Conservation (phyloP, 1,140 invertebrate species). For the Spodoptera litura region DNA sequence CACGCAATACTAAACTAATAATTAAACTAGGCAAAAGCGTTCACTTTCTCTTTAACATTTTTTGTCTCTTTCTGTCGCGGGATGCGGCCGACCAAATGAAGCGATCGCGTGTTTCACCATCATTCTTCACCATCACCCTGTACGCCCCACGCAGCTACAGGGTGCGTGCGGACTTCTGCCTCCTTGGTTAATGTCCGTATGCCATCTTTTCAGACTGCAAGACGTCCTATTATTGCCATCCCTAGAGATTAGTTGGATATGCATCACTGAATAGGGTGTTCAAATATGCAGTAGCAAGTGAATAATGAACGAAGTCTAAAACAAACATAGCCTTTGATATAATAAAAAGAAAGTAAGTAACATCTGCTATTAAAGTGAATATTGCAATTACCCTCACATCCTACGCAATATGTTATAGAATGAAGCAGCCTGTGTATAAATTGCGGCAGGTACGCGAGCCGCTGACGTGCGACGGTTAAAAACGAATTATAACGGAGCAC, state of each 20-base stretch:
- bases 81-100: slow-evolving; percentile 72
- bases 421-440: slow-evolving; percentile 53
- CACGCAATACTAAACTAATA: slow-evolving; percentile 33
- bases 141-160: slow-evolving; percentile 58
- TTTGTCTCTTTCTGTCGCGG: slow-evolving; percentile 50
- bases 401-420: neutral
- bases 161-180: slow-evolving; percentile 36
- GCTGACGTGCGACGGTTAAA: slow-evolving; percentile 80
- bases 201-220: too few relatives aligned
- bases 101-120: slow-evolving; percentile 73
- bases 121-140: slow-evolving; percentile 73
- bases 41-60: slow-evolving; percentile 34
- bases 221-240: neutral
- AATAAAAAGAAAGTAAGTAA: too few relatives aligned
- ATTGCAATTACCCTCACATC: too few relatives aligned
- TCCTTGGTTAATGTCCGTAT: neutral
- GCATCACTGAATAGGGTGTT: too few relatives aligned
- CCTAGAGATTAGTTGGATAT: neutral
- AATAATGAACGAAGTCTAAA: too few relatives aligned
- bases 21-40: slow-evolving; percentile 46
- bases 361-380: too few relatives aligned
- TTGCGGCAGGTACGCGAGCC: slow-evolving; percentile 54
- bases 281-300: too few relatives aligned
- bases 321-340: too few relatives aligned
- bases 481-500: slow-evolving; percentile 78